Evolutionary conservation across 2,797 vertebrate species (phyloP).

Genomic region (Tapirus indicus): DNA sequence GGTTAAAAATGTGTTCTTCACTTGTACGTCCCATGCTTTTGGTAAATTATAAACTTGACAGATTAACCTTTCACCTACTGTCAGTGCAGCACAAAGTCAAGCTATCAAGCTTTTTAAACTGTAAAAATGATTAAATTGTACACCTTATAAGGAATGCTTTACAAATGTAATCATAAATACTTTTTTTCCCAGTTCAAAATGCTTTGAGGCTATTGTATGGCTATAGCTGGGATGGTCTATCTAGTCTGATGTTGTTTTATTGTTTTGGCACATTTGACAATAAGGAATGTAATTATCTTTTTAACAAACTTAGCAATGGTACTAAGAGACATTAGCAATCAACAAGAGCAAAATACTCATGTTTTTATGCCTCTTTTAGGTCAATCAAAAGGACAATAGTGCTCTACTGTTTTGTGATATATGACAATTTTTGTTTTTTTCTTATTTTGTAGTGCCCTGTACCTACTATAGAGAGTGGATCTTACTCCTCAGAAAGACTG

Average conservation of each 20-base stretch:
- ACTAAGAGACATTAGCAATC: not conserved
- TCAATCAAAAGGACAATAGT: not conserved
- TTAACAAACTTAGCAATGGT: not conserved
- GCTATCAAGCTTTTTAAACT: not conserved
- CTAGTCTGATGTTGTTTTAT: not conserved
- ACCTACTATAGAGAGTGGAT: not conserved
- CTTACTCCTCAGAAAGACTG: not conserved
- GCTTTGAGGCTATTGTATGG: not conserved
- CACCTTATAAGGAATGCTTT: not conserved
- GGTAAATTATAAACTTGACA: not conserved
- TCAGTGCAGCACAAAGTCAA: not conserved
- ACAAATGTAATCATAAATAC: not conserved
- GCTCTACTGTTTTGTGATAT: not conserved
- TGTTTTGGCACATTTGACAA: not conserved
- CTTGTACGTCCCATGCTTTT: not conserved
- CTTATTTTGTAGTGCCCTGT: not conserved
- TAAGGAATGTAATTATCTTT: not conserved
- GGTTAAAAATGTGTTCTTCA: not conserved
- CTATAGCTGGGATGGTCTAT: not conserved
- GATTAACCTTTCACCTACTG: not conserved
- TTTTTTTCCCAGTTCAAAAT: conserved; percentile 8
- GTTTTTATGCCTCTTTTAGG: not conserved
- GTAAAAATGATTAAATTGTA: not conserved
- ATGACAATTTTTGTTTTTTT: not conserved
- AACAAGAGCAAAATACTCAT: not conserved